Evolutionary conservation across 1,140 invertebrate genomes (phyloP), one percentile per base, ranked within the genome.

Genomic region (Cyclargus thomasi): DNA sequence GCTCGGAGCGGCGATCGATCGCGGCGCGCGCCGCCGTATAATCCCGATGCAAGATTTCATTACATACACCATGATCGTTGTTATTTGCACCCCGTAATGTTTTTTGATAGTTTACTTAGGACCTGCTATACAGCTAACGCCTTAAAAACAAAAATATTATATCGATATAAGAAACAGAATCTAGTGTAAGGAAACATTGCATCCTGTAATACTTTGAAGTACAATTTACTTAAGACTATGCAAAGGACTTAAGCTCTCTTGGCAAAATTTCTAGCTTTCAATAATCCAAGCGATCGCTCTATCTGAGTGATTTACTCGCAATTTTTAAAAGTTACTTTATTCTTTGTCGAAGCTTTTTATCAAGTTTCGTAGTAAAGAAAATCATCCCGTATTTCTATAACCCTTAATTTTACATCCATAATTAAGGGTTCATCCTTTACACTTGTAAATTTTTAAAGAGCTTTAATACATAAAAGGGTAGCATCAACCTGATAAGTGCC

Each of bases 71-170:
- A 82, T 88, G 81, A 87, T 89, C 83, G 82, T 86, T 85, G 79
- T 86, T 88, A 89, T 89, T 89, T 89, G 83, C 86, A 89, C 86
- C 83, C 86, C 82, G 86, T 89, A 86, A 89, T 89, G 82, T 83
- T 87, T 87, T 87, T 87, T 87, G 79, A 88, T 86, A 88, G 86
- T 88, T 86, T 82, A 77, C 79, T 82, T 83, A 83, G 82, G 81
- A 66, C 71, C 69, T 76, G 74, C 76, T 73, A 29, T 8, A 29
- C 23, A 68, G 16, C 53, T 64, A 21, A 29, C 5, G 53, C 35
- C 39, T 16, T 47, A 1, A 1, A 47, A 29, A 29, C 29, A 8
- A 29, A 29, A 29, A 29, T 29, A 29, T 29, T 29, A n/a, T 29
- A 7, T 29, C 29, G 0, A 29, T 29, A 8, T 29, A 5, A 29